Conservation (phyloP, 30 jellyfish, hydroid and myxozoan genomes). For the Chrysaora quinquecirrha region DNA sequence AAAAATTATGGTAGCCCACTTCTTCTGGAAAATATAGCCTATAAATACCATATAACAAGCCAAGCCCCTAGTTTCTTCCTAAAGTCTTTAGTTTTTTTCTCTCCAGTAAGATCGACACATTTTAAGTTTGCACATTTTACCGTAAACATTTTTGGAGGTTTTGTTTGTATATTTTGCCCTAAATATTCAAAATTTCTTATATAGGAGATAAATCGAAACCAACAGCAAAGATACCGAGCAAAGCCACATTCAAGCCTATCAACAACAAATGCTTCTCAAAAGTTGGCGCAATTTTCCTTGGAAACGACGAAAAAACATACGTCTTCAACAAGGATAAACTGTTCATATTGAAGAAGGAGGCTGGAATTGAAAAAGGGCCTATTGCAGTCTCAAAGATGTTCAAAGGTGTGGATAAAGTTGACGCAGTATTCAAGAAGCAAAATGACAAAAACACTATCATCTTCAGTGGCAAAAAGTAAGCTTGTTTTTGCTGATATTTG, state of each 20-base stretch:
- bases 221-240: slow-evolving; percentile 7
- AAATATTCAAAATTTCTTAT: no score
- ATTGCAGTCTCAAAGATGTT: slow-evolving; percentile 45
- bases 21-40: no score
- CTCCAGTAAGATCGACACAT: no score
- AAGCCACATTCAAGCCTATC: neutral
- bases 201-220: slow-evolving; percentile 8
- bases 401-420: slow-evolving; percentile 68
- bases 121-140: no score
- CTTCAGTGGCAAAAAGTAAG: slow-evolving; percentile 81
- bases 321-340: slow-evolving; percentile 72
- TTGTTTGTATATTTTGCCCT: no score
- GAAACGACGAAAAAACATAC: slow-evolving; percentile 57
- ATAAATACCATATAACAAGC: no score
- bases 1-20: no score
- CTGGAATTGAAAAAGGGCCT: slow-evolving; percentile 74
- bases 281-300: slow-evolving; percentile 75
- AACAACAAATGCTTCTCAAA: slow-evolving; percentile 29
- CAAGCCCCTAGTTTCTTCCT: no score
- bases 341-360: slow-evolving; percentile 54
- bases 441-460: slow-evolving; percentile 56
- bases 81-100: no score
- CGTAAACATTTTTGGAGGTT: no score
- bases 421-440: slow-evolving; percentile 74
- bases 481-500: neutral